These are phyloP conservation scores for Ploceus nigricollis DNA, from an alignment of 2,113 vertebrate species.

Conservation along the genomic window DNA sequence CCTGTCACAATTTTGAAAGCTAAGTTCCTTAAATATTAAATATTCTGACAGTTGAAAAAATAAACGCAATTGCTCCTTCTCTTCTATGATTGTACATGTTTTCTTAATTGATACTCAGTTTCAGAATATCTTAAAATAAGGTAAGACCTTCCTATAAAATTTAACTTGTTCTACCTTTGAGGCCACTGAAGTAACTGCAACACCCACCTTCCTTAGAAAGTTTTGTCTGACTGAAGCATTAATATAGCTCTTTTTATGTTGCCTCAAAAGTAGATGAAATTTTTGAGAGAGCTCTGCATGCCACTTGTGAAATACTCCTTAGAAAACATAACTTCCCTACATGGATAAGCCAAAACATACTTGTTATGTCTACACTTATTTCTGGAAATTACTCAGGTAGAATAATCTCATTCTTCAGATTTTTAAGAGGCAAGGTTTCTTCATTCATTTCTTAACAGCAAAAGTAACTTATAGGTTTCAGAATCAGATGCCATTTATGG, in stretches of 20 bases:
- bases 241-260: neutral
- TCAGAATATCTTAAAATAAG: neutral
- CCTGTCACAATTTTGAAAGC: neutral
- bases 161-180: neutral
- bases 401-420: neutral
- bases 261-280: neutral
- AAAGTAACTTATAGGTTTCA: neutral
- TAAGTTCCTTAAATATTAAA: neutral
- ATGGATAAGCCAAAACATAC: neutral
- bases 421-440: neutral
- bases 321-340: neutral
- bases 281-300: neutral
- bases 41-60: neutral
- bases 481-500: neutral
- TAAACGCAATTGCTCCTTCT: neutral
- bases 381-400: neutral
- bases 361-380: neutral
- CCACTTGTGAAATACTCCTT: neutral
- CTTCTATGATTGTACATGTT: neutral
- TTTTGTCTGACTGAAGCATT: neutral
- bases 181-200: neutral
- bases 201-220: neutral
- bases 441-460: neutral
- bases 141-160: neutral
- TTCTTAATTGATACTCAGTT: neutral